Evolutionary conservation across 2,888 invertebrate species (phyloP), one percentile per base, ranked within the genome.

Genomic region (Clitarchus hookeri): DNA sequence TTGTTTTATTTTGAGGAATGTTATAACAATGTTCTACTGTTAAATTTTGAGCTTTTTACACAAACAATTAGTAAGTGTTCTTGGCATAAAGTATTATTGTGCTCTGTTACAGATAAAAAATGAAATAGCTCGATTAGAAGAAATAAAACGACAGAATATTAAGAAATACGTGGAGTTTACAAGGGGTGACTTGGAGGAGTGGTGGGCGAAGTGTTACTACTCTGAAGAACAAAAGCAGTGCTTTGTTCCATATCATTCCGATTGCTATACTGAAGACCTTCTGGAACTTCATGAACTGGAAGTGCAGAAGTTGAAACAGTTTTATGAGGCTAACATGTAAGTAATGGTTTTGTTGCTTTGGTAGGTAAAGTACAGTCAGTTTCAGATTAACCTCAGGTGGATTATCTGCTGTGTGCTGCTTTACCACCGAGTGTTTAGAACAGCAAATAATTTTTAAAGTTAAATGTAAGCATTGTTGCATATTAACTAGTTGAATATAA

Each of bases 121-220:
- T 25, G 98, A 98, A 91, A 93, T 97, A 44, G 93, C 94, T 84
- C 93, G 96, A 8, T 97, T 96, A 89, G 96, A 97, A 90, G 93
- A 93, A 44, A 93, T 96, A 86, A 96, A 97, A 89, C 93, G 94
- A 79, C 95, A 96, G 89, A 97, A 97, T 90, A 95, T 98, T 86
- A 91, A 91, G 48, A 91, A 91, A 83, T 93, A 93, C 90, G 93
- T 97, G 36, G 93, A 93, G 0, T 94, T 95, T 89, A 92, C 96
- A 2, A 94, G 97, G 36, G 91, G 92, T 0, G 96, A 98, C 90
- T 93, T 98, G 77, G 91, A 92, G 85, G 91, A 93, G 16, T 94
- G 95, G 92, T 98, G 98, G 97, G 94, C 96, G 86, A 94, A 94
- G 88, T 95, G 96, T 85, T 94, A 96, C 91, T 96, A 94, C 89